Evolutionary conservation across 2,797 vertebrate genomes (phyloP), one percentile per base, ranked within the genome.

Genomic region (Siniperca undulata): DNA sequence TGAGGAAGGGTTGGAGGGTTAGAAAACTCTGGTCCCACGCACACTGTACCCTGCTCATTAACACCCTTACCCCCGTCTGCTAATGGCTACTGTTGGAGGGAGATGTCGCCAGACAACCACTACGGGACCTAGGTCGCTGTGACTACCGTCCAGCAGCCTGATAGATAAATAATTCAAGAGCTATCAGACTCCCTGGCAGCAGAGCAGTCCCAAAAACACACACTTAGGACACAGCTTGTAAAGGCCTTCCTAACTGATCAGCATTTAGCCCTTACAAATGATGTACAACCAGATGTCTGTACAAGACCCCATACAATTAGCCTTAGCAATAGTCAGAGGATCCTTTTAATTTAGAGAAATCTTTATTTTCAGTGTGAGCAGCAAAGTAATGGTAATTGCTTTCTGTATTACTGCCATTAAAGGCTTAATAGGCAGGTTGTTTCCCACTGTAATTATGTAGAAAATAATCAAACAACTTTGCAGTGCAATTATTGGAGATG

Each of bases 301-400:
- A 83, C 70, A 75, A 84, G 85, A 94, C 82, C 90, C 83, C 76
- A 89, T 70, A 92, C 89, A 91, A 93, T 94, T 94, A 92, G 89
- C 89, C 82, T 78, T 68, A 82, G 82, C 83, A 82, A 86, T 72
- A 91, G 88, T 90, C 81, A 84, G 79, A 85, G 89, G 90, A 93
- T 91, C 86, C 78, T 90, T 94, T 92, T 91, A 85, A 93, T 94
- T 92, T 83, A 90, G 88, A 88, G 84, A 91, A 90, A 93, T 92
- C 92, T 94, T 94, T 94, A 92, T 94, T 95, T 95, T 92, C 87
- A 85, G 83, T 79, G 87, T 88, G 89, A 94, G 92, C 88, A 89
- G 92, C 90, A 95, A 95, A 94, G 93, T 94, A 93, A 93, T 90
- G 80, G 88, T 95, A 96, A 96, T 95, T 95, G 92, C 91, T 93